Evolutionary conservation across 2,113 vertebrate genomes (phyloP).

Genomic region (Centropus unirufus): DNA sequence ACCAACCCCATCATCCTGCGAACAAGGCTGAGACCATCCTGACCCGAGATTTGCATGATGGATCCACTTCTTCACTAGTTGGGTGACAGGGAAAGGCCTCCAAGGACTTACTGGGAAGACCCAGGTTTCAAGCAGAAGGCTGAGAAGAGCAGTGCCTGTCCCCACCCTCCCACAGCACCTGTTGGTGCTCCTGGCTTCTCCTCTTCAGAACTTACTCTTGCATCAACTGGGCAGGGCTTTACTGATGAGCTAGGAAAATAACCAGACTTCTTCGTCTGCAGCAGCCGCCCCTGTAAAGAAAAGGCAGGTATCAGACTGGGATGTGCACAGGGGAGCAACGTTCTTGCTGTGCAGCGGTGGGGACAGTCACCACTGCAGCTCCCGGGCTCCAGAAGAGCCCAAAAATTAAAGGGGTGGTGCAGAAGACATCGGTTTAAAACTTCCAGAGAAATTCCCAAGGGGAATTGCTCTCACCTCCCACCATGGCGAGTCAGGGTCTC

Average conservation of each 20-base stretch:
- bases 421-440: background rate
- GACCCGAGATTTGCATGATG: background rate
- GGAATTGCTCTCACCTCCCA: constrained; percentile 86
- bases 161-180: background rate
- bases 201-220: constrained; percentile 78
- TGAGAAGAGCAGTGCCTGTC: background rate
- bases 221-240: constrained; percentile 91
- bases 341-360: background rate
- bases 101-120: background rate
- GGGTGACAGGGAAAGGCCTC: background rate
- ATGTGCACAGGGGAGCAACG: rapidly evolving
- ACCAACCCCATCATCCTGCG: background rate
- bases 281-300: constrained; percentile 84
- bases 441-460: rapidly evolving
- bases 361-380: background rate
- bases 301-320: background rate
- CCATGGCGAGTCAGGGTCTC: constrained; percentile 91
- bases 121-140: background rate
- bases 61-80: background rate
- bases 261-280: constrained; percentile 89
- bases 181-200: background rate
- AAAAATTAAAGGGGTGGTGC: rapidly evolving
- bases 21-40: background rate
- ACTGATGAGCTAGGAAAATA: constrained; percentile 93
- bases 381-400: background rate